Evolutionary conservation across 2,888 invertebrate genomes (phyloP), one percentile per base, ranked within the genome.

Genomic region (Drosophila suboccidentalis): DNA sequence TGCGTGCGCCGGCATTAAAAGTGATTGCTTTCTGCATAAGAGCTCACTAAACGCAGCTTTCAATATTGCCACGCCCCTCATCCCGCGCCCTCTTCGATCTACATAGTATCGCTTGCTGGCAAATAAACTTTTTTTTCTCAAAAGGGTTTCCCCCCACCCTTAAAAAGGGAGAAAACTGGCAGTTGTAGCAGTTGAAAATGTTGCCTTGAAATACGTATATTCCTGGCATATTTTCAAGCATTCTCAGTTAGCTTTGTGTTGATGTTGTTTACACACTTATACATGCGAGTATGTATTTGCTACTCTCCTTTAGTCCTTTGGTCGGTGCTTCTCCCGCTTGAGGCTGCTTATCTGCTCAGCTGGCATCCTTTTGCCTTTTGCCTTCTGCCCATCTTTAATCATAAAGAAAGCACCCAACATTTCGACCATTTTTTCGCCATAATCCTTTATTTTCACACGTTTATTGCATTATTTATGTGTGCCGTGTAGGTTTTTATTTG

Each of bases 21-120:
- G 65, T 76, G 89, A 88, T 89, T 88, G 87, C 84, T 79, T 68
- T 41, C 69, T 61, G 73, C 78, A 63, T 75, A 82, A 76, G 76
- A 75, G 78, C 72, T 71, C 57, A 60, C 66, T 77, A 87, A 90
- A 76, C 72, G 82, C 59, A 66, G 75, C 75, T 72, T 70, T 74
- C 47, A 63, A 71, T 60, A 67, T 59, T 66, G 67, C 51, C 68
- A 82, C 85, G 68, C 73, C 19, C 34, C 11, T 13, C 49, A 15
- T 0, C 29, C 49, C 17, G 17, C 47, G 47, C 32, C n/a, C 9
- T 19, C 49, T 58, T n/a, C 65, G 76, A 75, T 68, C 71, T 58
- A 22, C 22, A 22, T 22, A 32, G 43, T 47, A 29, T 61, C 36
- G 32, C 8, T 11, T 53, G 55, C 41, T 43, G 43, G 26, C 53